Evolutionary conservation across 2,113 vertebrate genomes (phyloP), one percentile per base, ranked within the genome.

Genomic region (Myrmecophaga tridactyla): DNA sequence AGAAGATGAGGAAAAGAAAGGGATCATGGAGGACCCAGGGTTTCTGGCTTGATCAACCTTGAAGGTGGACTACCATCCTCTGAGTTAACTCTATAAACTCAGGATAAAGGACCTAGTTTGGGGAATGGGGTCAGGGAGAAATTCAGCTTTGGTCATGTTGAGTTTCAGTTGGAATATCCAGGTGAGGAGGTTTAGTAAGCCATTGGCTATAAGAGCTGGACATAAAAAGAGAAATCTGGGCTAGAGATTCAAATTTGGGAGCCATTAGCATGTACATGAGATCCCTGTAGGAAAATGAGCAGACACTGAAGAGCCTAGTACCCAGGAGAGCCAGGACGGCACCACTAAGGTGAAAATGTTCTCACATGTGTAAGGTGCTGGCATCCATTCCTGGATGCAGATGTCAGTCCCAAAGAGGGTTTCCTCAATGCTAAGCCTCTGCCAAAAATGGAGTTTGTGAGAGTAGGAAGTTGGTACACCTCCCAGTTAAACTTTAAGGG

Each of bases 11-110:
- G 36, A 21, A 69, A 84, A 81, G n/a, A 78, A 8, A 67, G 20
- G 46, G 21, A 14, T 90, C 20, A 25, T 86, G 39, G 85, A 63
- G 15, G 36, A 63, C 34, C 58, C 63, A 75, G 17, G 11, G 36
- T 89, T 92, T 92, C 69, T 89, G 36, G 36, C 63, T 67, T 65
- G 29, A 70, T 94, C 53, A 76, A 2, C 31, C 83, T 92, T 89
- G 46, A 80, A 48, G 82, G 63, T 89, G 18, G 18, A 81, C 65
- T 92, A 48, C 36, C 43, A 76, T 75, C 58, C 89, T 46, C 56
- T 48, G 53, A 82, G 15, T 86, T 76, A 60, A 15, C 58, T 69
- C 56, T 27, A 29, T 65, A 72, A 72, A 87, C 41, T 95, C 29
- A 36, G 13, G 46, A 95, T 72, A 63, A 95, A 70, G 36, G 21